Evolutionary conservation across 2,797 vertebrate genomes (phyloP), one percentile per base, ranked within the genome.

Genomic region (Adelosebastes latens): DNA sequence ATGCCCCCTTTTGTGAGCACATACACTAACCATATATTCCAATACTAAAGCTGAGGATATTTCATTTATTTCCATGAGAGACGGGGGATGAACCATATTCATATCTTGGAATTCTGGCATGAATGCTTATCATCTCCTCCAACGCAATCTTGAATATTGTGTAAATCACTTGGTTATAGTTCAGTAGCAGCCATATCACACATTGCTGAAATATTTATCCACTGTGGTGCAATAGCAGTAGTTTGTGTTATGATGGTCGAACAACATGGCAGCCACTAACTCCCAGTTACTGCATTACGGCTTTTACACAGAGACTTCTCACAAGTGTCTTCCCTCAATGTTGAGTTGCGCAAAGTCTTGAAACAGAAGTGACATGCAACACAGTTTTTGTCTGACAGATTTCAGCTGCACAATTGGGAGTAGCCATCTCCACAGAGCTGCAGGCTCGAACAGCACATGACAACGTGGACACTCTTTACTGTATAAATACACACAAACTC

Each of bases 401-500:
- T 60, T 72, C 71, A 68, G 72, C 83, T 72, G 63, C 39, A 58
- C n/a, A 8, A 46, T 20, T 65, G 1, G 58, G 61, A 83, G 77
- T 67, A 27, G 58, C 31, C 8, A 32, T 32, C 32, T 42, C 36
- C 6, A 66, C 39, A 4, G 16, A 42, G 31, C 39, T 42, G 2
- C 24, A 12, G 52, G 39, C 34, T 64, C 49, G 13, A 59, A 53
- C 62, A 61, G 56, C 12, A 24, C 66, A 64, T 78, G 27, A 56
- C 39, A 55, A 55, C 56, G 18, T 8, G 10, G 65, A 31, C 42
- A 8, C 11, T 53, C 42, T 77, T 81, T 75, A 67, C 65, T 69
- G 77, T 73, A 46, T 46, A 81, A 83, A 70, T 66, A 56, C 59
- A 87, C 70, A 71, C 69, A 80, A 81, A 27, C 32, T 32, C 63